Evolutionary conservation across 2,888 invertebrate species (phyloP), one percentile per base, ranked within the genome.

Genomic region (Cheilosia impressa): DNA sequence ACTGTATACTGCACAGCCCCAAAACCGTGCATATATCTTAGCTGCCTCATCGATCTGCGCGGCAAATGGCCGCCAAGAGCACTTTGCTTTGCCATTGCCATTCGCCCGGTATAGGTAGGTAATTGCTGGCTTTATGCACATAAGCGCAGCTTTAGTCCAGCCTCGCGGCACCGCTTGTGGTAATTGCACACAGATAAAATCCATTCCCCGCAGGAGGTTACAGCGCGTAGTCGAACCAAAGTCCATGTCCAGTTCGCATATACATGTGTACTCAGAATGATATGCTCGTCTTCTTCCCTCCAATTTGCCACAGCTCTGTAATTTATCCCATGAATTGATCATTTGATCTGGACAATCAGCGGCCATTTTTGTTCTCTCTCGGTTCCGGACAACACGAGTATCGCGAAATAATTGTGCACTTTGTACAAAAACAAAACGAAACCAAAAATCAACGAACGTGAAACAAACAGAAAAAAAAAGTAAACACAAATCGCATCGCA

Each of bases 271-370:
- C 31, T 9, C 22, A 15, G 41, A 58, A 41, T 47, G 43, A 22
- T 84, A 79, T 76, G 55, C 72, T 85, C 60, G 85, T 85, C 81
- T 77, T 85, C 62, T 69, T 85, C 52, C 57, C 85, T 85, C 85
- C 80, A 85, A 85, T 85, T 58, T 45, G 72, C 19, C 63, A 41
- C 41, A 62, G 38, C 76, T 71, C 76, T 81, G 85, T 85, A 85
- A 81, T 85, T 85, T 85, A 77, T 81, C 66, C 76, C 75, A 81
- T 68, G 76, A 63, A 76, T 79, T 68, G 81, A 81, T 85, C 81
- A 81, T 81, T 77, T 77, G 85, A 81, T 85, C 85, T 77, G 80
- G 63, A 80, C 85, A 81, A 81, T 85, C 85, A 85, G 85, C 85
- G 81, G 85, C 85, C 85, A 85, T 85, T 85, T 85, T 85, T 80